These are phyloP conservation scores for Calyptomena viridis DNA, from an alignment of 2,113 vertebrate species.

Conservation along the genomic window DNA sequence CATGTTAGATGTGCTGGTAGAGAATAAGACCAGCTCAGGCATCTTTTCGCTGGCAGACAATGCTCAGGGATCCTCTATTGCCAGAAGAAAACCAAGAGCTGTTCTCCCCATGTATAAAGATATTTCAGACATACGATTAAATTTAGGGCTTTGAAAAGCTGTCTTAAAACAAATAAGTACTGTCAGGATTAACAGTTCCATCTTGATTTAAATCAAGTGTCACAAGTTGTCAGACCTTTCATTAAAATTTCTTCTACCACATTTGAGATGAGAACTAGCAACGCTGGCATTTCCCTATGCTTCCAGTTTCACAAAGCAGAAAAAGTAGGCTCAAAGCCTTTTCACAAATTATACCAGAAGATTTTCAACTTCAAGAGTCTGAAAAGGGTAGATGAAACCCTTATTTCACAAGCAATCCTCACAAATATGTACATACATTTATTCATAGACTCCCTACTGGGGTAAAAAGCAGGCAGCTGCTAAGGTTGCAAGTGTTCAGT, in stretches of 20 bases:
- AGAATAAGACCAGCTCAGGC: not conserved
- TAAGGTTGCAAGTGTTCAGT: conserved; percentile 31
- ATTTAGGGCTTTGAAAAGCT: not conserved
- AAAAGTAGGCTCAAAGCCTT: not conserved
- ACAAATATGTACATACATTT: conserved; percentile 40
- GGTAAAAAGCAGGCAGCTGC: conserved; percentile 46
- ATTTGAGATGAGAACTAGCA: not conserved
- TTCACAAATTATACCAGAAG: not conserved
- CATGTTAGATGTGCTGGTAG: not conserved
- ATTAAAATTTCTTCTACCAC: not conserved
- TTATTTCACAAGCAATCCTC: conserved; percentile 13
- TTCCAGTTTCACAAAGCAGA: not conserved
- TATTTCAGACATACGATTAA: not conserved
- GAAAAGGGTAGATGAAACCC: not conserved
- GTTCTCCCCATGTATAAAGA: not conserved
- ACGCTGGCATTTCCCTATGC: not conserved
- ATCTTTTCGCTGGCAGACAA: not conserved
- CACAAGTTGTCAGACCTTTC: not conserved
- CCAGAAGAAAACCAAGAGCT: not conserved
- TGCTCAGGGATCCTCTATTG: not conserved
- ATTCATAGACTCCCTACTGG: conserved; percentile 53
- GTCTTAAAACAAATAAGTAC: not conserved
- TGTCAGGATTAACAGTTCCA: not conserved
- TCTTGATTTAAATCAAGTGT: not conserved
- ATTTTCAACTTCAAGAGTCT: not conserved